Evolutionary conservation across 35 echinoderm and acorn worm genomes (phyloP).

Genomic region (Eucidaris tribuloides): DNA sequence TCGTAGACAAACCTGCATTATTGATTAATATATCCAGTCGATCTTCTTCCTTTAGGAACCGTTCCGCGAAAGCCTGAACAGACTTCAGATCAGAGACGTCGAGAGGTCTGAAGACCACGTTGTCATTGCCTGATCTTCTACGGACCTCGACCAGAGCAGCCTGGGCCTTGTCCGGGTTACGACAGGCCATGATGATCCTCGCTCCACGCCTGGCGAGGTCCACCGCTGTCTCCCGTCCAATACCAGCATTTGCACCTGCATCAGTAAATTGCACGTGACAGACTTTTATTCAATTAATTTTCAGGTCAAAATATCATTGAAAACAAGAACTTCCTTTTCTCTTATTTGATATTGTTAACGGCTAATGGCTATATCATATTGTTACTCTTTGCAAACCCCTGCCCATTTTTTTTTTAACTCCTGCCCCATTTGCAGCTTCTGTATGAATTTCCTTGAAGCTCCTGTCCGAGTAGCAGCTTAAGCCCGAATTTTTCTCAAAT

Average conservation of each 20-base stretch:
- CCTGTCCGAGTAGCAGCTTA: too few relatives aligned
- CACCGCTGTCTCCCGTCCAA: conserved; percentile 48
- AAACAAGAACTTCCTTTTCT: too few relatives aligned
- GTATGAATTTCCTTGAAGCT: too few relatives aligned
- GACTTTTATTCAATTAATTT: too few relatives aligned
- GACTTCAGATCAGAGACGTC: conserved; percentile 50
- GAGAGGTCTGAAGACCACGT: conserved; percentile 36
- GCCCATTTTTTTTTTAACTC: too few relatives aligned
- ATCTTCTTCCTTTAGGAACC: conserved; percentile 39
- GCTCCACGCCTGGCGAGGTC: conserved; percentile 68
- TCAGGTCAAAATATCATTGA: too few relatives aligned
- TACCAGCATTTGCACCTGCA: conserved; percentile 61
- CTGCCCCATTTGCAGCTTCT: too few relatives aligned
- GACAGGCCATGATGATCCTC: conserved; percentile 67
- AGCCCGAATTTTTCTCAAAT: too few relatives aligned
- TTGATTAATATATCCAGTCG: conserved; percentile 66
- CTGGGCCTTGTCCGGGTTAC: conserved; percentile 39
- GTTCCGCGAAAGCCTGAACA: conserved; percentile 46
- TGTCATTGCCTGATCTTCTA: background rate
- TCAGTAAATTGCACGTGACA: too few relatives aligned
- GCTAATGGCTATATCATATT: too few relatives aligned
- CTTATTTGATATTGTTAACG: too few relatives aligned
- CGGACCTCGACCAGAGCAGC: conserved; percentile 26
- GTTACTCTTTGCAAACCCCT: too few relatives aligned
- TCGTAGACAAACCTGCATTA: conserved; percentile 88